Evolutionary conservation across 2,888 invertebrate species (phyloP), one percentile per base, ranked within the genome.

Genomic region (Euspilapteryx auroguttella): DNA sequence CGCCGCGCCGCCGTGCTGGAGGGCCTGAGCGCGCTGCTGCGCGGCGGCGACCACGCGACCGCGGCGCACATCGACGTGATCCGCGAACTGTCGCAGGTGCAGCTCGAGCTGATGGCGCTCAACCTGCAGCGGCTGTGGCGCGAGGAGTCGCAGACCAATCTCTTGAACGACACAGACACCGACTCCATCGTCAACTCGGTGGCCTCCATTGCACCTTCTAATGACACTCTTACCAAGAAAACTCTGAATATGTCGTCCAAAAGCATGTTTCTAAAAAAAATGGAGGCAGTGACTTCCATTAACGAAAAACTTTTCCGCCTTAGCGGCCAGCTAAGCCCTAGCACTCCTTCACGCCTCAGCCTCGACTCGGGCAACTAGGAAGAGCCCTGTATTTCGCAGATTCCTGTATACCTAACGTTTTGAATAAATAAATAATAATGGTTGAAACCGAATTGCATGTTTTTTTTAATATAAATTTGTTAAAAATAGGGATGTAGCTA

Each of bases 51-150:
- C 31, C 63, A 57, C 33, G 57, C 55, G n/a, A 63, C 68, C 79
- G 79, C 68, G 33, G 79, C 49, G 31, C 81, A 56, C 57, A 81
- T 44, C 43, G 79, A 61, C 58, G 80, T 65, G 48, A 82, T 63
- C 40, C 66, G 78, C 21, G 82, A 82, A 42, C 53, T 82, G 21
- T 79, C 81, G 1, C 82, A 82, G 41, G 80, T 81, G 2, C 82
- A 82, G 40, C 55, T 82, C 29, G 82, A 83, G 41, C 50, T 83
- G 35, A 80, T 82, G 80, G 78, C 79, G 3, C 50, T 82, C 21
- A 82, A 83, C 45, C 50, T 82, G 33, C 79, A 79, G 40, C 78
- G 79, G 37, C 50, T 82, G 22, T 81, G 73, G 73, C 59, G 55
- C 9, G 64, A 71, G 32, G 71, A 75, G 37, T 73, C 73, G 0